phyloP scores from a whole-genome alignment of 1,140 invertebrate genomes.

The Helicoverpa armigera region DNA sequence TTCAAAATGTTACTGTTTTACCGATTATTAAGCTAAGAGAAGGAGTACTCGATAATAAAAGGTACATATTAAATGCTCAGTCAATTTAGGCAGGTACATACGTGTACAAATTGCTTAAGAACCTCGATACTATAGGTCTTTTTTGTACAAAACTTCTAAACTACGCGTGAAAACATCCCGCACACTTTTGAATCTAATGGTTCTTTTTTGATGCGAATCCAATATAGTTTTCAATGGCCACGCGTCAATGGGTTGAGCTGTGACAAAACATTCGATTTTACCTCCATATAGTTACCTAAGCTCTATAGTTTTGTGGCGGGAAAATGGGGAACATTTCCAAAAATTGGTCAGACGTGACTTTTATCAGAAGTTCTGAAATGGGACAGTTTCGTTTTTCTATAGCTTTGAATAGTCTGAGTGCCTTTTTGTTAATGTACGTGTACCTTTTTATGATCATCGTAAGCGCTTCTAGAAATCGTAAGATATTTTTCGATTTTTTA shows the following conservation, averaged over 20 bases:
- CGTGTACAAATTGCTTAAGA: neutral
- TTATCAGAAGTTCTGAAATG: neutral
- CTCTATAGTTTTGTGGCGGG: neutral
- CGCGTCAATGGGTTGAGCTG: neutral
- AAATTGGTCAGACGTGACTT: neutral
- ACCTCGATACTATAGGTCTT: neutral
- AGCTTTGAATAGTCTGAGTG: too few relatives aligned
- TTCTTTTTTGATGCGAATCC: neutral
- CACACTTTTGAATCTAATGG: neutral
- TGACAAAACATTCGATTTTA: conserved; percentile 3
- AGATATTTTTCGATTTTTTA: too few relatives aligned
- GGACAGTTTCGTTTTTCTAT: too few relatives aligned
- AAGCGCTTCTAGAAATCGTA: too few relatives aligned
- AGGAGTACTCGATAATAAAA: too few relatives aligned
- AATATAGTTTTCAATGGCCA: conserved; percentile 23
- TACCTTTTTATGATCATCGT: too few relatives aligned
- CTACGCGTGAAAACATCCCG: neutral
- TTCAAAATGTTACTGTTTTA: too few relatives aligned
- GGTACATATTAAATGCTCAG: too few relatives aligned
- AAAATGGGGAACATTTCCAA: neutral
- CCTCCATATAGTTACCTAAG: neutral
- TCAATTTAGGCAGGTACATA: neutral
- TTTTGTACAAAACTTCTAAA: too few relatives aligned
- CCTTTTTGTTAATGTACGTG: too few relatives aligned
- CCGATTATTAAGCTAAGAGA: too few relatives aligned